These are phyloP conservation scores for Psilopogon haemacephalus DNA, from an alignment of 2,113 vertebrate genomes.

Conservation along the genomic window DNA sequence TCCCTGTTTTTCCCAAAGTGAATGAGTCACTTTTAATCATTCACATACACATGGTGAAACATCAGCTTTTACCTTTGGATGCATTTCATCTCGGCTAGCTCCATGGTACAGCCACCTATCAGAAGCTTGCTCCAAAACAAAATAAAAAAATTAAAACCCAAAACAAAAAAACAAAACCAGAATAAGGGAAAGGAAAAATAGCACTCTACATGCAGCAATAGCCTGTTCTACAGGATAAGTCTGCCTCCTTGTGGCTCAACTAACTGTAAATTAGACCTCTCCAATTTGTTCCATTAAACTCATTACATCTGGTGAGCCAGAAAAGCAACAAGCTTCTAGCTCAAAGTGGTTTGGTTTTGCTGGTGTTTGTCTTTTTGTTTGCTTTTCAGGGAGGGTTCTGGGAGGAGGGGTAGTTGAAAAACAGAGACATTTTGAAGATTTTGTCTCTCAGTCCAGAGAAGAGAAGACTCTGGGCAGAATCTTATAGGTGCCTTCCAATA, in stretches of 20 bases:
- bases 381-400: no score
- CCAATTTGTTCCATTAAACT: neutral
- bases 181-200: neutral
- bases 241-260: constrained; percentile 57
- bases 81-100: neutral
- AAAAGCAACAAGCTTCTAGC: neutral
- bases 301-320: neutral
- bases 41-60: neutral
- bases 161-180: neutral
- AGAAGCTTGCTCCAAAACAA: neutral
- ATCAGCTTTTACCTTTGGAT: neutral
- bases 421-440: neutral
- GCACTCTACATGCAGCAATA: neutral
- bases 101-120: neutral
- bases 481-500: no score
- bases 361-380: neutral
- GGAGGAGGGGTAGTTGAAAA: rapidly evolving
- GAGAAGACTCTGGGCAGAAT: no score
- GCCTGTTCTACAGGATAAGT: constrained; percentile 10
- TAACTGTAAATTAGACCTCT: neutral
- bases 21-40: neutral
- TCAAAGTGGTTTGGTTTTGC: neutral
- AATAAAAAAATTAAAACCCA: neutral
- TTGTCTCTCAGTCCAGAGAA: no score
- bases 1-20: neutral